A percentile compares a stretch with the other conserved stretches of the same genome.
These are phyloP conservation scores for Hydractinia echinata DNA, from an alignment of 30 jellyfish, hydroid and myxozoan species.

Conservation along the genomic window DNA sequence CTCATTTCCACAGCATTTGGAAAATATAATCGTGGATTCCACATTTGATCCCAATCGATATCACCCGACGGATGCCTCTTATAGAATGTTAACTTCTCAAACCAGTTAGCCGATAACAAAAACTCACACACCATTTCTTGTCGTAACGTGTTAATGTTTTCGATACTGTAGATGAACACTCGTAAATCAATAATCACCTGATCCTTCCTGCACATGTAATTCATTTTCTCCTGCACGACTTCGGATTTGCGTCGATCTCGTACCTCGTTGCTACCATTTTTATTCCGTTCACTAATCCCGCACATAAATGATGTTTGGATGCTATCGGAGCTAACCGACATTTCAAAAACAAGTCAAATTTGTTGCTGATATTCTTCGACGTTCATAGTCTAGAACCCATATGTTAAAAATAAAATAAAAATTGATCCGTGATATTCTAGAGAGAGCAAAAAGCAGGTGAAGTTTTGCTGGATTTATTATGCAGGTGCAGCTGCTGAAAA, in stretches of 20 bases:
- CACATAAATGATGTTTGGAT: too few species aligned
- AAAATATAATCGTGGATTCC: conserved; percentile 87
- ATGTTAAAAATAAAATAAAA: too few species aligned
- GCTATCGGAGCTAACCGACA: too few species aligned
- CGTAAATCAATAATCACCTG: conserved; percentile 70
- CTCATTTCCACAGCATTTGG: conserved; percentile 69
- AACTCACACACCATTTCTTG: conserved; percentile 81
- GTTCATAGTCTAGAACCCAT: too few species aligned
- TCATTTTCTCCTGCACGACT: conserved; percentile 25
- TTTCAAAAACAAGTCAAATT: too few species aligned
- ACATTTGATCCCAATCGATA: conserved; percentile 59
- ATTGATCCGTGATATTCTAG: too few species aligned
- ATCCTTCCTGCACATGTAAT: conserved; percentile 35
- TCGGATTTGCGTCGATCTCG: conserved; percentile 11
- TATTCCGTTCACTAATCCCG: neutral
- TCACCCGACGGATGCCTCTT: conserved; percentile 36
- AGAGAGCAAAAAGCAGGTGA: too few species aligned
- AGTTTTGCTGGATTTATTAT: too few species aligned
- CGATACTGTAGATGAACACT: conserved; percentile 58
- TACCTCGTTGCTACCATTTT: conserved; percentile 1
- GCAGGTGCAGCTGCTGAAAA: too few species aligned
- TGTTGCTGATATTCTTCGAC: too few species aligned
- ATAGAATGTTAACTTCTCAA: conserved; percentile 47
- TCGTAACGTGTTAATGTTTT: conserved; percentile 66
- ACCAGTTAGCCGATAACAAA: conserved; percentile 74